Evolutionary conservation across 2,888 invertebrate genomes (phyloP).

Genomic region (Anticlea derivata): DNA sequence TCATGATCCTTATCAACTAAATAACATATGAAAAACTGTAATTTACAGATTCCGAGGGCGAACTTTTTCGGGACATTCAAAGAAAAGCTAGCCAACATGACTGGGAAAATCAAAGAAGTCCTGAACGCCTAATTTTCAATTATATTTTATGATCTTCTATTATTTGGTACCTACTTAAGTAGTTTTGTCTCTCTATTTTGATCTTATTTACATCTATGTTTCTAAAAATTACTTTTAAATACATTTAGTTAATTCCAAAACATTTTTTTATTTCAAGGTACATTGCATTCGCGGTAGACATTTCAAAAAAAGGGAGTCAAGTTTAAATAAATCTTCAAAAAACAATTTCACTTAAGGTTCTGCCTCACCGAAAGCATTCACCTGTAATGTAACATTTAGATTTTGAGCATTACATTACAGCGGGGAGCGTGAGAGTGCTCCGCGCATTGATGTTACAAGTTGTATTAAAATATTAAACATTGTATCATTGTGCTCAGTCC

Average conservation of each 20-base stretch:
- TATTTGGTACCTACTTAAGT: background rate
- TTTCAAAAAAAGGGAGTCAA: too few species aligned
- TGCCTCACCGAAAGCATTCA: too few species aligned
- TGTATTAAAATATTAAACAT: too few species aligned
- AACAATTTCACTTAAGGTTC: constrained; percentile 1
- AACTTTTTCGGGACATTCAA: constrained; percentile 37
- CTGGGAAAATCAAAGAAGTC: constrained; percentile 46
- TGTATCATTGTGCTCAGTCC: too few species aligned
- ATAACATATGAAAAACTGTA: background rate
- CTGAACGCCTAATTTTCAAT: background rate
- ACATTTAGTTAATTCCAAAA: background rate
- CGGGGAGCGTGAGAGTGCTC: too few species aligned
- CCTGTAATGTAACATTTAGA: too few species aligned
- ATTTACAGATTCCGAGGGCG: constrained; percentile 31
- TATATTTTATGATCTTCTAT: background rate
- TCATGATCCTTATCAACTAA: too few species aligned
- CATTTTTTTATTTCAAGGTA: background rate
- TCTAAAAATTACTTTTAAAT: too few species aligned
- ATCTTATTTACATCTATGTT: too few species aligned
- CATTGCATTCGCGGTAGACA: too few species aligned
- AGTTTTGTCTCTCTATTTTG: background rate
- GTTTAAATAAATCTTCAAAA: background rate
- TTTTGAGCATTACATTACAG: too few species aligned
- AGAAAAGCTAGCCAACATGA: constrained; percentile 42
- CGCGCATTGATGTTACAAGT: too few species aligned